Base-by-base conservation (phyloP, 1,140 invertebrate species). In the Tetranychus cinnabarinus region DNA sequence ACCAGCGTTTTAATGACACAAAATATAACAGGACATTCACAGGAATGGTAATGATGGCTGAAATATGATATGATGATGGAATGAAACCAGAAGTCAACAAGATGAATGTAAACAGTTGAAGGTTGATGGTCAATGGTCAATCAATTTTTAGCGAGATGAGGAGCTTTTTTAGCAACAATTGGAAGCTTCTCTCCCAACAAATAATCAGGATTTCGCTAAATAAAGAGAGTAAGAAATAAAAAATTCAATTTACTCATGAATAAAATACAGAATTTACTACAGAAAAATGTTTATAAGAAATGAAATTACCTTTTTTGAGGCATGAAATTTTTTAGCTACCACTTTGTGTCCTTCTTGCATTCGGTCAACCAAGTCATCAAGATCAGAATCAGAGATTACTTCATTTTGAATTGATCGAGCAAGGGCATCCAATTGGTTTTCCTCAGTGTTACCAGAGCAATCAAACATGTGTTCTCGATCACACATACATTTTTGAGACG, bases 391-490 rank as follows among this genome's bases (percentile, higher is more conserved):
- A 15, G 68, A 64, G 1, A 71, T 56, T 13, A 66, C 65, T 59
- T 67, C 65, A 61, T 66, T 70, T 66, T 65, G 67, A 42, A 72
- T 68, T 61, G 69, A 72, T 47, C 72, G 68, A 52, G 74, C 74
- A 56, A 74, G 64, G 59, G 71, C 70, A 33, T 74, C 68, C 39
- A 73, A 70, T 64, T 74, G 72, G 34, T 69, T 69, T 46, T 76
- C 73, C 23, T 67, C 61, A 15, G 67, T 67, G 23, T 65, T 65
- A 52, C 64, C 67, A 69, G 83, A 78, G 71, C 90, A 98, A 70
- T 88, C 83, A 69, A 97, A 86, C 93, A 98, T 97, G 74, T 99
- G 95, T 69, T 99, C 95, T 1, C 82, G 83, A 70, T 99, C 95
- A 66, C 95, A 99, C 79, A 95, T 91, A 70, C 93, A 98, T 60